These are phyloP conservation scores for Brachyalestes nurse DNA, from an alignment of 2,797 vertebrate genomes.

Conservation along the genomic window DNA sequence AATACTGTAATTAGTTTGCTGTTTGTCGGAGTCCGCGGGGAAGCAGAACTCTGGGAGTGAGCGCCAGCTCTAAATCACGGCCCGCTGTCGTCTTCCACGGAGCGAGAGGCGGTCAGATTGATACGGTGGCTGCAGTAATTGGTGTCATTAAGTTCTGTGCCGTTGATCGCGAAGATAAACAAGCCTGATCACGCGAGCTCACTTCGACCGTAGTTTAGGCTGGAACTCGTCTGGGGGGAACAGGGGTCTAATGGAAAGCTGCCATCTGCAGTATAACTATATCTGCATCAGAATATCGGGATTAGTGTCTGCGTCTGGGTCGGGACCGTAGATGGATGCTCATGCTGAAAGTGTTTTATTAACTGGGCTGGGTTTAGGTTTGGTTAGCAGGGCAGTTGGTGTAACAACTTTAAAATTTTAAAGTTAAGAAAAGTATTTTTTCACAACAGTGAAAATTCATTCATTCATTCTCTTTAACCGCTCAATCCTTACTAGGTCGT, in stretches of 20 bases:
- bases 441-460: too few species aligned
- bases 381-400: too few species aligned
- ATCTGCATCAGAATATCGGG: too few species aligned
- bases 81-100: not conserved
- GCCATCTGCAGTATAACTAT: not conserved
- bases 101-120: not conserved
- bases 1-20: constrained; percentile 48
- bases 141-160: constrained; percentile 12
- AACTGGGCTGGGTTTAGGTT: too few species aligned
- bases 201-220: not conserved
- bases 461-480: too few species aligned
- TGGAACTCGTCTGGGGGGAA: not conserved
- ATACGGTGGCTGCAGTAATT: constrained; percentile 2
- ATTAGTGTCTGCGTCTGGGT: too few species aligned
- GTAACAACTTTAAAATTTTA: too few species aligned
- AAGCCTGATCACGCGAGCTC: not conserved
- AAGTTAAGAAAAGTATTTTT: too few species aligned
- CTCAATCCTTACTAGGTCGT: too few species aligned
- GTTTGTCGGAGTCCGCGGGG: constrained; percentile 32
- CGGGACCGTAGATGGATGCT: too few species aligned
- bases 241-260: not conserved
- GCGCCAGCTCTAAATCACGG: constrained; percentile 13
- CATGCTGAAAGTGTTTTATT: too few species aligned
- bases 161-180: not conserved
- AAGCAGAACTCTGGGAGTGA: constrained; percentile 26